Percentiles rank a stretch among this genome's conserved stretches.
phyloP scores from a whole-genome alignment of 1,140 invertebrate genomes.

The Heliconius hewitsoni region DNA sequence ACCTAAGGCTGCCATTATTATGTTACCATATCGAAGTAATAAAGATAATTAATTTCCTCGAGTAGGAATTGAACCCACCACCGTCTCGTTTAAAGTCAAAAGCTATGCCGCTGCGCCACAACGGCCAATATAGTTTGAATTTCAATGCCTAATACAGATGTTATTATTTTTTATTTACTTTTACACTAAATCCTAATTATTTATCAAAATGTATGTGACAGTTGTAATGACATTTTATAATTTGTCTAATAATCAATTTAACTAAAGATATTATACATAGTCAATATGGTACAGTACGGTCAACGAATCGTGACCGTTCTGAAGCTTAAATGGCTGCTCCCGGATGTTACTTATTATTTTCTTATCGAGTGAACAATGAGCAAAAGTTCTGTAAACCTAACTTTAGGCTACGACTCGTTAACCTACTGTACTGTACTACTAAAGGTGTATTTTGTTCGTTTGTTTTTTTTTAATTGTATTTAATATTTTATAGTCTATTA shows the following conservation, averaged over 20 bases:
- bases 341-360: too few species aligned
- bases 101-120: too few species aligned
- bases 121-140: not conserved
- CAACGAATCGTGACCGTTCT: too few species aligned
- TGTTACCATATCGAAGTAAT: too few species aligned
- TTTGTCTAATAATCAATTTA: not conserved
- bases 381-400: too few species aligned
- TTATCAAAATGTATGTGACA: slow-evolving; percentile 2
- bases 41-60: too few species aligned
- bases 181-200: not conserved
- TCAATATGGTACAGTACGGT: not conserved
- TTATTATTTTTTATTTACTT: not conserved
- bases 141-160: not conserved
- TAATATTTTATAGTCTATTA: slow-evolving; percentile 16
- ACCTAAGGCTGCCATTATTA: too few species aligned
- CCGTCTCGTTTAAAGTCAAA: too few species aligned
- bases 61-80: too few species aligned
- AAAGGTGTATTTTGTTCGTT: slow-evolving; percentile 3
- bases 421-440: not conserved
- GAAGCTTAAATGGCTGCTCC: too few species aligned
- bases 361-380: too few species aligned
- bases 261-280: not conserved
- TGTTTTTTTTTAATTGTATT: not conserved
- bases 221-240: not conserved
- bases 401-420: too few species aligned